phyloP scores from a whole-genome alignment of 2,113 vertebrate genomes.

The Piliocolobus tephrosceles region DNA sequence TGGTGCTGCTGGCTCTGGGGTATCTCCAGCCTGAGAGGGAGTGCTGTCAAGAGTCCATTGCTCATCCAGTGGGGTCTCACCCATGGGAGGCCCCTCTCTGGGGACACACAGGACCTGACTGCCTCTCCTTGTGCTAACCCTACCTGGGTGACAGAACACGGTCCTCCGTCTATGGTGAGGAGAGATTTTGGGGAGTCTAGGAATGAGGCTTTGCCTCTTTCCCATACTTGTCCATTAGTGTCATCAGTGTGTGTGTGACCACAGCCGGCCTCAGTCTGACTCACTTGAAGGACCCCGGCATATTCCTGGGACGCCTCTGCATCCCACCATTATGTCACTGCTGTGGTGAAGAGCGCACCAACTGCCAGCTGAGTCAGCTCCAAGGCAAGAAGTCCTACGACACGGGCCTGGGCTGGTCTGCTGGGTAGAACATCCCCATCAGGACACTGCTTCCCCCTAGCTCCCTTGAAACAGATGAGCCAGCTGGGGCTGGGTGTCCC shows the following conservation, averaged over 20 bases:
- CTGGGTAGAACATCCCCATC: constrained; percentile 91
- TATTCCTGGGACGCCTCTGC: background rate
- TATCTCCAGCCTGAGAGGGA: background rate
- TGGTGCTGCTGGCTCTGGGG: background rate
- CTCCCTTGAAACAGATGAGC: constrained; percentile 86
- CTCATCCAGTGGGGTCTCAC: background rate
- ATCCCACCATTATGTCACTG: constrained; percentile 87
- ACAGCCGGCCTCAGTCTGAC: background rate
- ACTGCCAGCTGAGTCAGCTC: constrained; percentile 81
- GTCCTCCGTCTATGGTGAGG: background rate
- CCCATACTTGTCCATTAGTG: too few species aligned
- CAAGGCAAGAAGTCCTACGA: constrained; percentile 91
- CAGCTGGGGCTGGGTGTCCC: accelerated
- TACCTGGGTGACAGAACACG: background rate
- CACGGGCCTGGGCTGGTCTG: constrained; percentile 89
- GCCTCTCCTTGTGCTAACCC: background rate
- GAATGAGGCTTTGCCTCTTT: background rate
- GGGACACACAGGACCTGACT: background rate
- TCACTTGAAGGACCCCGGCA: background rate
- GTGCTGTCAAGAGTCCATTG: background rate
- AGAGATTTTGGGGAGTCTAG: background rate
- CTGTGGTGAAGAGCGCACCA: constrained; percentile 86
- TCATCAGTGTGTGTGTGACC: background rate
- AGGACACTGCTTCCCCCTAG: constrained; percentile 79
- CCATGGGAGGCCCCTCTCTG: background rate